Conservation (phyloP, 2,113 vertebrate genomes). For the Talpa occidentalis region DNA sequence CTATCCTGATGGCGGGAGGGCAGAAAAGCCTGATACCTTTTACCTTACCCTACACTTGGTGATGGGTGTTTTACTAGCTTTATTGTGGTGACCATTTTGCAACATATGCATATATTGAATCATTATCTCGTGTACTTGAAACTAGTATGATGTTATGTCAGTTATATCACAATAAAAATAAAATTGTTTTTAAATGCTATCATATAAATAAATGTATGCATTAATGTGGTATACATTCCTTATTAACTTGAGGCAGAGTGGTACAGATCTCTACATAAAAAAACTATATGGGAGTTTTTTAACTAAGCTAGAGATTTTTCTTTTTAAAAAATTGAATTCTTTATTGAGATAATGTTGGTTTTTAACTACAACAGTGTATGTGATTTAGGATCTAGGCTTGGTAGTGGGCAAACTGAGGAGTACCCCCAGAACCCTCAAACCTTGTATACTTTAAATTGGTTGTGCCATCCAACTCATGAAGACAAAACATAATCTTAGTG, state of each 20-base stretch:
- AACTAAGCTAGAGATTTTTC: conserved; percentile 23
- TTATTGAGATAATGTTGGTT: too few relatives aligned
- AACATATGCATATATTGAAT: not conserved
- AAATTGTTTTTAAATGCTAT: not conserved
- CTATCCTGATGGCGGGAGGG: too few relatives aligned
- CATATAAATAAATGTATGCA: not conserved
- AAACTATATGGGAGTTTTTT: not conserved
- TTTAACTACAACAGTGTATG: too few relatives aligned
- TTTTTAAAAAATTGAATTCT: not conserved
- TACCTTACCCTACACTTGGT: too few relatives aligned
- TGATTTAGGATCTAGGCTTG: too few relatives aligned
- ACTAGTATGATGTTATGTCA: not conserved
- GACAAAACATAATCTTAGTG: too few relatives aligned
- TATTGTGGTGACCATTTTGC: not conserved
- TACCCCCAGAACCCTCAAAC: too few relatives aligned
- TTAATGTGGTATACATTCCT: not conserved
- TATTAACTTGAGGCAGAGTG: not conserved
- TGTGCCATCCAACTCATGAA: too few relatives aligned
- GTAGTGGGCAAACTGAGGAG: too few relatives aligned
- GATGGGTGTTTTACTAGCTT: not conserved
- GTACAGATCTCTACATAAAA: not conserved
- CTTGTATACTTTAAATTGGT: too few relatives aligned
- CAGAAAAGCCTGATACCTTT: too few relatives aligned
- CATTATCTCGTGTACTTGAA: not conserved
- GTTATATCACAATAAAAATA: not conserved